These are phyloP conservation scores for Rhyacichthys aspro DNA, from an alignment of 2,797 vertebrate species.

Conservation along the genomic window DNA sequence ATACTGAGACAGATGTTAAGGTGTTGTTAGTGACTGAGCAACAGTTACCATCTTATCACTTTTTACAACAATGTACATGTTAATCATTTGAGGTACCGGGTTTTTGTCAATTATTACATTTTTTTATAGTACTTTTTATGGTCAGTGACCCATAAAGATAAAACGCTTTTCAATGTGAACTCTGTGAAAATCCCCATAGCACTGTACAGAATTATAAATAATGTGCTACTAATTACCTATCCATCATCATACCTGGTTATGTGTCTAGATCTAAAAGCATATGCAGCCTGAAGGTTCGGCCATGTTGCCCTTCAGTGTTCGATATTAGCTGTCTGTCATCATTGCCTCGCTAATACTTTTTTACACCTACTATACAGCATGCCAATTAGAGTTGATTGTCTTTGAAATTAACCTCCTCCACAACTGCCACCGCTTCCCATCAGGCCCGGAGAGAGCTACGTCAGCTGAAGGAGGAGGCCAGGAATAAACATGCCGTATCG, in stretches of 20 bases:
- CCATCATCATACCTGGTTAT: neutral
- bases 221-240: neutral
- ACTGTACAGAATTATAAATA: neutral
- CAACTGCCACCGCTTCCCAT: slow-evolving; percentile 64
- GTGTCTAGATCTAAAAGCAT: neutral
- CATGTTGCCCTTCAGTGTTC: neutral
- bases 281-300: neutral
- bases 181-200: neutral
- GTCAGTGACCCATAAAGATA: too few species aligned
- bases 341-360: slow-evolving; percentile 25
- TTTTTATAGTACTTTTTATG: too few species aligned
- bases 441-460: slow-evolving; percentile 95
- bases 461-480: slow-evolving; percentile 94
- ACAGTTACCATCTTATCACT: too few species aligned
- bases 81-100: too few species aligned
- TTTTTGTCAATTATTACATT: too few species aligned
- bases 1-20: too few species aligned
- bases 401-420: slow-evolving; percentile 55
- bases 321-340: slow-evolving; percentile 27
- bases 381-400: slow-evolving; percentile 45
- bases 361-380: slow-evolving; percentile 23
- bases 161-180: neutral
- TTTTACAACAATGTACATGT: too few species aligned
- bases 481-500: slow-evolving; percentile 95
- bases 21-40: too few species aligned